Evolutionary conservation across 2,888 invertebrate species (phyloP), one percentile per base, ranked within the genome.

Genomic region (Conops quadrifasciatus): DNA sequence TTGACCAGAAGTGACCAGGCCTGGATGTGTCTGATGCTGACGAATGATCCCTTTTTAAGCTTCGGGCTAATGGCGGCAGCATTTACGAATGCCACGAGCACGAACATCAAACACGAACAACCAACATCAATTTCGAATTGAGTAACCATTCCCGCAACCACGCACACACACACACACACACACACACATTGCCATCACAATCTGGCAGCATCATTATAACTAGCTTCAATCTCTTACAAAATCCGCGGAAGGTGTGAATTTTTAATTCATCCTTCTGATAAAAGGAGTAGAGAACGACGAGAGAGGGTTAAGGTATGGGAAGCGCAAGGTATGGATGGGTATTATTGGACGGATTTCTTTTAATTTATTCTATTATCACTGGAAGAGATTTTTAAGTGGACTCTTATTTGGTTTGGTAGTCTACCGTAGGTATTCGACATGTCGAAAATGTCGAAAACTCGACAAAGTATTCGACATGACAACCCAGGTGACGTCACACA

Each of bases 171-270:
- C 51, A 51, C 16, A 65, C 1, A 30, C 59, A 59, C 28, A 19
- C 28, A 59, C 16, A 58, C 58, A 63, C 30, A 45, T 13, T 24
- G 11, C 36, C 3, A 53, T 13, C 21, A 49, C 4, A 64, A 26
- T 45, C 16, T 9, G 36, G 26, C 15, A 30, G 21, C 36, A 47
- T 45, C 26, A 64, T 30, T 59, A 62, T 43, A 62, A 62, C 43
- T 21, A 45, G 11, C 11, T n/a, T n/a, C n/a, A n/a, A n/a, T n/a
- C n/a, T n/a, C n/a, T n/a, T n/a, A n/a, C n/a, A 9, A 63, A 63
- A 45, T 63, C 62, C n/a, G 21, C 62, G 45, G 51, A 51, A 49
- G 19, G 65, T 49, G 49, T 28, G 64, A 65, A 65, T 65, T 65
- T 49, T 51, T 65, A 65, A 65, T 65, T 51, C 30, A 24, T 51